These are phyloP conservation scores for Danio tinwini DNA, from an alignment of 2,797 vertebrate genomes.

Conservation along the genomic window DNA sequence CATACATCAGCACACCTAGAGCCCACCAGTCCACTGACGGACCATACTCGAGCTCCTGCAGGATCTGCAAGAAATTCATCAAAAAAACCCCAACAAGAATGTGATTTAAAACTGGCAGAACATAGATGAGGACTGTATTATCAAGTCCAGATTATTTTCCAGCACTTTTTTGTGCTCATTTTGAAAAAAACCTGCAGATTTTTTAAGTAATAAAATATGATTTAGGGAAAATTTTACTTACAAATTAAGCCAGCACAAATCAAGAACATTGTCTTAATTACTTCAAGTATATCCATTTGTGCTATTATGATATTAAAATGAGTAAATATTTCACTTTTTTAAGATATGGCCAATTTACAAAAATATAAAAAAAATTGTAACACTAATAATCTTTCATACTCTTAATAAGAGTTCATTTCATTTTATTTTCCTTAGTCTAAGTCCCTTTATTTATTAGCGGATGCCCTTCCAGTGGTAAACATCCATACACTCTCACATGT, in stretches of 20 bases:
- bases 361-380: background rate
- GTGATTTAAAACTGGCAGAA: background rate
- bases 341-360: background rate
- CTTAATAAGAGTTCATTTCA: too few species aligned
- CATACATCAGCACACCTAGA: slow-evolving; percentile 94
- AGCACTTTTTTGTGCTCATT: background rate
- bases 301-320: background rate
- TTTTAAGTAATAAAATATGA: background rate
- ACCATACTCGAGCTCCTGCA: slow-evolving; percentile 94
- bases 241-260: too few species aligned
- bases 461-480: too few species aligned
- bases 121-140: background rate
- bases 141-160: background rate
- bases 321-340: background rate
- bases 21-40: slow-evolving; percentile 98
- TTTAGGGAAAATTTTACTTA: too few species aligned
- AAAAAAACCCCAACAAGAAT: background rate
- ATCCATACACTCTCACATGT: too few species aligned
- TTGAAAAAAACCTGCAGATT: background rate
- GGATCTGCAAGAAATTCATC: slow-evolving; percentile 79
- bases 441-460: too few species aligned
- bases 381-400: background rate
- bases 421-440: too few species aligned
- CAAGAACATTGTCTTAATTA: background rate
- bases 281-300: background rate